Conservation (phyloP, 2,888 invertebrate genomes). For the Volucella zonaria region DNA sequence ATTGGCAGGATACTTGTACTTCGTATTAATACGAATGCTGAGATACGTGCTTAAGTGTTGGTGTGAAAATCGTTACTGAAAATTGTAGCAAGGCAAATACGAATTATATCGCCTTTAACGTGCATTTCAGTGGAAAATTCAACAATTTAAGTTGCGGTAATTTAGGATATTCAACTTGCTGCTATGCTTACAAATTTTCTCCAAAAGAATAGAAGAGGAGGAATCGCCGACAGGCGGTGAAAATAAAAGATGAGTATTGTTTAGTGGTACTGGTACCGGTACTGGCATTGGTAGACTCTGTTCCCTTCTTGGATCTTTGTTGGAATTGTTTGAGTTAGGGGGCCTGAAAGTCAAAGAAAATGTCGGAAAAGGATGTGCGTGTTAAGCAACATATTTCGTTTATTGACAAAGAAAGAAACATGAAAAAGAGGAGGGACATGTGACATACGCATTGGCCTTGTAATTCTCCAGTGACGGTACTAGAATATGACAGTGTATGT, state of each 20-base stretch:
- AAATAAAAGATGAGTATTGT: neutral
- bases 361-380: neutral
- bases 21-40: neutral
- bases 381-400: slow-evolving; percentile 43
- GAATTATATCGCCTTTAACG: slow-evolving; percentile 44
- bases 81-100: slow-evolving; percentile 16
- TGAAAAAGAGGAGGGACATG: slow-evolving; percentile 5
- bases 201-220: slow-evolving; percentile 1
- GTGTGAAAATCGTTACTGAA: slow-evolving; percentile 45
- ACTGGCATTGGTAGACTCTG: slow-evolving; percentile 6
- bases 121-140: slow-evolving; percentile 36
- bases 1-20: no score
- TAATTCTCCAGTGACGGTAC: slow-evolving; percentile 13
- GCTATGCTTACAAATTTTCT: slow-evolving; percentile 23
- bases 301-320: slow-evolving; percentile 27
- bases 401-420: slow-evolving; percentile 31
- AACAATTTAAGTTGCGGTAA: slow-evolving; percentile 39
- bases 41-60: slow-evolving; percentile 20
- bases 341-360: slow-evolving; percentile 5
- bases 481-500: neutral
- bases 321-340: slow-evolving; percentile 8
- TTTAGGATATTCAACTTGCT: slow-evolving; percentile 31
- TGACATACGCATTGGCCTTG: slow-evolving; percentile 34
- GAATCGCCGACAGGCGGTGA: slow-evolving; percentile 2
- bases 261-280: neutral